Percentiles rank a stretch among this genome's conserved stretches.
These are phyloP conservation scores for Pogonomyrmex californicus DNA, from an alignment of 1,140 invertebrate genomes.

Conservation along the genomic window DNA sequence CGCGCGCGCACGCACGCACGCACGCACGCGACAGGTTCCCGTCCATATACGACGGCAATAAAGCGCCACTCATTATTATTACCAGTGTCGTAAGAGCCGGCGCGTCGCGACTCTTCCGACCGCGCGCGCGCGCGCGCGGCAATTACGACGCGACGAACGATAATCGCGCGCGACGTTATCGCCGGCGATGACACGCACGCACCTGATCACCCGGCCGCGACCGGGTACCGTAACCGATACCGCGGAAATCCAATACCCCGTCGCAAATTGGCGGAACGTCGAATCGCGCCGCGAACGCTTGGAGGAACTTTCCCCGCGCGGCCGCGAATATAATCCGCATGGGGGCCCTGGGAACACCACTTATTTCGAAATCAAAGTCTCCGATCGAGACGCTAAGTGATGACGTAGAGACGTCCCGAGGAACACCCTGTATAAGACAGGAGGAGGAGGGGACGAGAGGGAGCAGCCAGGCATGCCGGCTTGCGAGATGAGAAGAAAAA, in stretches of 20 bases:
- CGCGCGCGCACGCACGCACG: neutral
- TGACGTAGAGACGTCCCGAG: constrained; percentile 51
- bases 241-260: constrained; percentile 67
- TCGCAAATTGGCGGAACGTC: constrained; percentile 34
- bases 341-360: neutral
- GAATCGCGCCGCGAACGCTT: neutral
- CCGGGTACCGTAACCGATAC: constrained; percentile 59
- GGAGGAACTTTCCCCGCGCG: neutral
- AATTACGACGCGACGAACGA: constrained; percentile 43
- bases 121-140: neutral
- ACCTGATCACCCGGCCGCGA: constrained; percentile 59
- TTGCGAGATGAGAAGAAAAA: constrained; percentile 79
- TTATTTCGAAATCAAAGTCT: constrained; percentile 21
- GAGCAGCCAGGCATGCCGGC: constrained; percentile 72
- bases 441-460: constrained; percentile 21
- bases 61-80: constrained; percentile 71
- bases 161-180: constrained; percentile 65
- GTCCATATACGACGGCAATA: constrained; percentile 62
- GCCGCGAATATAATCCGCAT: neutral
- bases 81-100: constrained; percentile 70
- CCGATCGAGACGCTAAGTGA: constrained; percentile 48
- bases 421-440: constrained; percentile 80
- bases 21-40: neutral
- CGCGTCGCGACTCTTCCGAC: constrained; percentile 29
- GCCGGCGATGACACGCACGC: constrained; percentile 56